phyloP scores from a whole-genome alignment of 2,113 vertebrate genomes.

The Eudyptes chrysolophus region DNA sequence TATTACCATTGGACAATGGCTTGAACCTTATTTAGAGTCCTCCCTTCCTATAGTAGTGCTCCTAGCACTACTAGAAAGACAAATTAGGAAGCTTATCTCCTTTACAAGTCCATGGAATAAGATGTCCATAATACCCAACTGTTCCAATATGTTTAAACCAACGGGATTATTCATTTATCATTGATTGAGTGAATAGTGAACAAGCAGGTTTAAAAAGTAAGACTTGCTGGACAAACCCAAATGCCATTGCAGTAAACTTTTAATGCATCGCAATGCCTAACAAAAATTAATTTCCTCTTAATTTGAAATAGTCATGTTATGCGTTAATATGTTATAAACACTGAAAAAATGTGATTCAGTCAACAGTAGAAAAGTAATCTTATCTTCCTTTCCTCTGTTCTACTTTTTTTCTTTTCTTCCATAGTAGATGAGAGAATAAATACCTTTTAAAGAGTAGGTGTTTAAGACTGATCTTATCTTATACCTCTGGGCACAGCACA shows the following conservation, averaged over 20 bases:
- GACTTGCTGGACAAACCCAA: background rate
- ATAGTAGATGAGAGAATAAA: background rate
- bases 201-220: background rate
- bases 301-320: background rate
- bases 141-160: background rate
- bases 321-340: background rate
- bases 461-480: background rate
- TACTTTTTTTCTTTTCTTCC: background rate
- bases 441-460: background rate
- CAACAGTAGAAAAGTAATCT: background rate
- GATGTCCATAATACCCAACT: background rate
- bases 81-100: background rate
- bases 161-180: background rate
- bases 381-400: background rate
- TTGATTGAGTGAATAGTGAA: background rate
- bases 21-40: background rate
- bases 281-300: background rate
- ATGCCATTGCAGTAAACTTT: background rate
- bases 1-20: background rate
- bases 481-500: background rate
- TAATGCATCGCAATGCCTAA: background rate
- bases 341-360: background rate
- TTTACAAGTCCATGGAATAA: background rate
- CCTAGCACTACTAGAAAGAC: background rate
- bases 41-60: background rate